Conservation (phyloP, 2,113 vertebrate species). For the Neotragus pygmaeus region DNA sequence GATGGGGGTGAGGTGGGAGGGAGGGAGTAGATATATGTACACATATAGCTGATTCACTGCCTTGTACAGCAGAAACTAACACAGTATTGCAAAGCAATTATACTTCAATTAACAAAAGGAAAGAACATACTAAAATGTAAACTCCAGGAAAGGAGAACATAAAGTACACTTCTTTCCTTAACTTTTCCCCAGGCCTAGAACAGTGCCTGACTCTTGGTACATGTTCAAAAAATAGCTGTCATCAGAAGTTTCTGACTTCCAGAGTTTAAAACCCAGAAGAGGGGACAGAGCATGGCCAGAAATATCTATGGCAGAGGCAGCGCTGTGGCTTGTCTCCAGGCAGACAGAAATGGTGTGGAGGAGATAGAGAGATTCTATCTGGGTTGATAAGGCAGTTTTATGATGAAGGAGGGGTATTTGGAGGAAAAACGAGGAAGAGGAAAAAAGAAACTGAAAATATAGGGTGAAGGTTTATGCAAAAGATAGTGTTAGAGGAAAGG, state of each 20-base stretch:
- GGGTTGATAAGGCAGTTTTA: neutral
- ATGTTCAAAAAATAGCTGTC: neutral
- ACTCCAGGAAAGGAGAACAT: neutral
- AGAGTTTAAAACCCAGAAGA: neutral
- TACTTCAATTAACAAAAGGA: neutral
- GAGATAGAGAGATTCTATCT: neutral
- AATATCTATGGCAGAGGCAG: neutral
- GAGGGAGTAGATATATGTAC: neutral
- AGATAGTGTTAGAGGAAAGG: neutral
- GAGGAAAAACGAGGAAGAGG: neutral
- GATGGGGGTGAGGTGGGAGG: neutral
- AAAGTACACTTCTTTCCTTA: neutral
- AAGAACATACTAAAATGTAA: neutral
- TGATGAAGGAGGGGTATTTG: neutral
- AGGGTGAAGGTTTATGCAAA: neutral
- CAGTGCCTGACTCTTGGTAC: neutral
- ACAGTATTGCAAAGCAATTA: neutral
- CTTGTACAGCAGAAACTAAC: neutral
- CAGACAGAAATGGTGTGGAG: neutral
- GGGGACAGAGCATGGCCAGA: neutral
- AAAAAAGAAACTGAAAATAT: neutral
- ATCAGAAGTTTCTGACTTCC: neutral
- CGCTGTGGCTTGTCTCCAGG: neutral
- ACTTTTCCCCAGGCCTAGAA: neutral
- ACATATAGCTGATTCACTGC: neutral